Percentiles rank a stretch among this genome's conserved stretches.
These are phyloP conservation scores for Calidris pygmaea DNA, from an alignment of 2,113 vertebrate species.

Conservation along the genomic window DNA sequence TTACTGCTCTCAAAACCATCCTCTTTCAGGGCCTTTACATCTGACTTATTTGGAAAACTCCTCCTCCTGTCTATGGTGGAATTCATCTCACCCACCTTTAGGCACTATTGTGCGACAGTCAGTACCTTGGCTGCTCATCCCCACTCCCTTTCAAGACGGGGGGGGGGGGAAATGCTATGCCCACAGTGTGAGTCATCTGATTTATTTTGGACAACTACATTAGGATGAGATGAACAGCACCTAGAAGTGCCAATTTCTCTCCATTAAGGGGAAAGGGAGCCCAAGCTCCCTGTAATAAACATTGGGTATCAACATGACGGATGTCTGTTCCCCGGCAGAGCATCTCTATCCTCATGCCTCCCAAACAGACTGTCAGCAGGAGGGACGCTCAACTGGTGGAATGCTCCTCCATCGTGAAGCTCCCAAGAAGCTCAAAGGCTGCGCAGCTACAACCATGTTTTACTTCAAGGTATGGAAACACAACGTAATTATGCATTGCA, in stretches of 20 bases:
- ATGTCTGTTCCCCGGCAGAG: background rate
- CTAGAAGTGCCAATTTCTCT: background rate
- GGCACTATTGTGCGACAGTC: background rate
- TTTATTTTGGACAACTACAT: background rate
- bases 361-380: rapidly evolving
- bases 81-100: background rate
- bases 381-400: background rate
- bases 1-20: background rate
- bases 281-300: background rate
- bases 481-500: rapidly evolving
- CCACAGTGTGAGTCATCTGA: background rate
- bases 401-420: background rate
- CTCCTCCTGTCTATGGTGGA: background rate
- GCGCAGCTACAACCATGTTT: background rate
- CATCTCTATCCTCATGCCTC: background rate
- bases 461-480: background rate
- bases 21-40: background rate
- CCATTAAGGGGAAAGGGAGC: background rate
- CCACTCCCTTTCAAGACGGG: background rate
- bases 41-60: background rate
- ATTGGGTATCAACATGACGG: background rate
- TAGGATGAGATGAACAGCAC: background rate
- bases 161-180: background rate
- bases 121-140: background rate
- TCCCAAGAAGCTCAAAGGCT: background rate